Conservation (phyloP, 2,113 vertebrate species). For the Dasyprocta punctata region DNA sequence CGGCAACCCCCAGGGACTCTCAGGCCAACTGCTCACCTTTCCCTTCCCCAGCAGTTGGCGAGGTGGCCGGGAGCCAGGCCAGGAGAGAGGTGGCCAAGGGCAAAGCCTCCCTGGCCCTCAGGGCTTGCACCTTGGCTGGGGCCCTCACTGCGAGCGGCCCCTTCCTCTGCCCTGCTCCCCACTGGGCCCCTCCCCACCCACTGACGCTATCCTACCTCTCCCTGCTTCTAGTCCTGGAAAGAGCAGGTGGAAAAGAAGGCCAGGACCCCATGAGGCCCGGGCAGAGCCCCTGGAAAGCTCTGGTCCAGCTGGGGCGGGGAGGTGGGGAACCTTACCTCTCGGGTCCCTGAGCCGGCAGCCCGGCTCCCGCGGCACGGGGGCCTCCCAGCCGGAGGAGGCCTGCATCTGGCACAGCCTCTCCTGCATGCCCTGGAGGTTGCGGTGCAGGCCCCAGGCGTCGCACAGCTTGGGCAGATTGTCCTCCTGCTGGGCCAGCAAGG, state of each 20-base stretch:
- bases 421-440: not conserved
- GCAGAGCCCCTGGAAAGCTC: not conserved
- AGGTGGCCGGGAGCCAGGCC: not conserved
- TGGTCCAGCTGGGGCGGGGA: fast-evolving
- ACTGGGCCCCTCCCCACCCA: not conserved
- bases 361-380: not conserved
- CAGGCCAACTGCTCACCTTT: not conserved
- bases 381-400: fast-evolving
- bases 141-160: no score
- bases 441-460: slow-evolving; percentile 48
- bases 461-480: slow-evolving; percentile 51
- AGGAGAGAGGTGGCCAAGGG: not conserved
- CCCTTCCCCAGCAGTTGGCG: not conserved
- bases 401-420: slow-evolving; percentile 19
- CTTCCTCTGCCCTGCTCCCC: not conserved
- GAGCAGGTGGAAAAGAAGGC: not conserved
- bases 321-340: slow-evolving; percentile 63
- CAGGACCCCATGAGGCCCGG: not conserved
- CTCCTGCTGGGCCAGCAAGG: not conserved
- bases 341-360: no score
- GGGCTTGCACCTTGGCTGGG: not conserved
- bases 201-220: not conserved
- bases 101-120: no score
- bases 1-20: not conserved
- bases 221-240: not conserved